Conservation (phyloP, 2,113 vertebrate species). For the Piaya cayana region DNA sequence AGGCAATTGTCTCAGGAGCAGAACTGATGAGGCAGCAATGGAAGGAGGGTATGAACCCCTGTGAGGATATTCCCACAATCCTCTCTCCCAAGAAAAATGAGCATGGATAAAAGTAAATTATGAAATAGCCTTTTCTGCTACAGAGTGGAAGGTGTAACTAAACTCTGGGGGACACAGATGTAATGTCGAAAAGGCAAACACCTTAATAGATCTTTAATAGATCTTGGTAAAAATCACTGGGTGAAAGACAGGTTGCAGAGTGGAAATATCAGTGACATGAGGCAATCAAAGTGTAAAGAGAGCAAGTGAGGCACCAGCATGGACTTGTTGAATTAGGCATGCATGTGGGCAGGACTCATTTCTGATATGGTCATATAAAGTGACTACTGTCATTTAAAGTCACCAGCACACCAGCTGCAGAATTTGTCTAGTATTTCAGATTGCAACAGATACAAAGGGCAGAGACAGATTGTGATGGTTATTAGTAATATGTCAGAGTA, state of each 20-base stretch:
- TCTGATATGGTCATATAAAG: background rate
- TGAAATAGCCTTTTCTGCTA: background rate
- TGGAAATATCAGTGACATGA: background rate
- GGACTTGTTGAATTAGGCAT: background rate
- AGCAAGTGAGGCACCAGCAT: background rate
- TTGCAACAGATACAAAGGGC: background rate
- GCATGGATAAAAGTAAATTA: background rate
- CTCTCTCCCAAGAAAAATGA: background rate
- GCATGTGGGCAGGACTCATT: background rate
- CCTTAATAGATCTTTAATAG: background rate
- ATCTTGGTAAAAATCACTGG: background rate
- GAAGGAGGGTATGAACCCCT: background rate
- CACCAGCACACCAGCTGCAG: background rate
- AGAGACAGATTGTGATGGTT: background rate
- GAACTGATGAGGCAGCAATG: background rate
- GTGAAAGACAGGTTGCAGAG: background rate
- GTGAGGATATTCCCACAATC: background rate
- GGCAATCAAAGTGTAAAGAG: background rate
- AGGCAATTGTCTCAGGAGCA: background rate
- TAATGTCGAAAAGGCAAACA: background rate
- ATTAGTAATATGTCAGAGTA: background rate
- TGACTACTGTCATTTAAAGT: no score
- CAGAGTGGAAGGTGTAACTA: background rate
- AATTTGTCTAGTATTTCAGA: background rate
- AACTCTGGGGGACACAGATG: background rate